Conservation (phyloP, 1,140 invertebrate species). For the Drosophila trapezifrons region DNA sequence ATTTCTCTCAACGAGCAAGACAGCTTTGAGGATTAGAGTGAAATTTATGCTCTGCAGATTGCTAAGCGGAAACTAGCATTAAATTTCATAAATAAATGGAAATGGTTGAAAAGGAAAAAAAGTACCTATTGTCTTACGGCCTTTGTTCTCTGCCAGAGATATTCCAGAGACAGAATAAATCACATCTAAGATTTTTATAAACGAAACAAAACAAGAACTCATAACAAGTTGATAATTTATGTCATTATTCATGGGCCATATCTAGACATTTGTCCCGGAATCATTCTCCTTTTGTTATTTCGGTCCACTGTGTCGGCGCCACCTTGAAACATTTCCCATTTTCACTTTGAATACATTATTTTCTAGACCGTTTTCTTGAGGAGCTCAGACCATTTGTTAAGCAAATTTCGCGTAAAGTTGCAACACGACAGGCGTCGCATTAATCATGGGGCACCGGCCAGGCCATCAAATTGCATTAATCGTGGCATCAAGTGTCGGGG, state of each 20-base stretch:
- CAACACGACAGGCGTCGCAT: constrained; percentile 61
- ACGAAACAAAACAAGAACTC: constrained; percentile 16
- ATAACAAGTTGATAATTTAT: constrained; percentile 33
- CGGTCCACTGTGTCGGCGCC: constrained; percentile 17
- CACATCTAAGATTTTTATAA: constrained; percentile 15
- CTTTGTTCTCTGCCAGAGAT: constrained; percentile 10
- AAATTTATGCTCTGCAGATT: constrained; percentile 16
- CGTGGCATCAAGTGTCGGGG: constrained; percentile 57
- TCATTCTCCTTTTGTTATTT: constrained; percentile 20
- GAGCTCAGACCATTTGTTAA: constrained; percentile 59
- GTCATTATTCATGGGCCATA: constrained; percentile 41
- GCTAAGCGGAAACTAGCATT: neutral
- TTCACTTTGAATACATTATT: constrained; percentile 38
- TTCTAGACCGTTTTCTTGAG: neutral
- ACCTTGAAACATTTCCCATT: constrained; percentile 20
- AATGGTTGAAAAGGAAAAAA: neutral
- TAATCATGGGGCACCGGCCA: constrained; percentile 56
- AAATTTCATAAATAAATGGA: neutral
- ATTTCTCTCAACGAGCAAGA: neutral
- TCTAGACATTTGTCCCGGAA: constrained; percentile 20
- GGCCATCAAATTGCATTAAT: constrained; percentile 71
- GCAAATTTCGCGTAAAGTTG: constrained; percentile 70
- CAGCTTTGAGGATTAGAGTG: constrained; percentile 4
- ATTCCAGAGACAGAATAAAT: constrained; percentile 17
- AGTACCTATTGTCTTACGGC: constrained; percentile 2